Evolutionary conservation across 2,797 vertebrate genomes (phyloP).

Genomic region (Urosaurus nigricauda): DNA sequence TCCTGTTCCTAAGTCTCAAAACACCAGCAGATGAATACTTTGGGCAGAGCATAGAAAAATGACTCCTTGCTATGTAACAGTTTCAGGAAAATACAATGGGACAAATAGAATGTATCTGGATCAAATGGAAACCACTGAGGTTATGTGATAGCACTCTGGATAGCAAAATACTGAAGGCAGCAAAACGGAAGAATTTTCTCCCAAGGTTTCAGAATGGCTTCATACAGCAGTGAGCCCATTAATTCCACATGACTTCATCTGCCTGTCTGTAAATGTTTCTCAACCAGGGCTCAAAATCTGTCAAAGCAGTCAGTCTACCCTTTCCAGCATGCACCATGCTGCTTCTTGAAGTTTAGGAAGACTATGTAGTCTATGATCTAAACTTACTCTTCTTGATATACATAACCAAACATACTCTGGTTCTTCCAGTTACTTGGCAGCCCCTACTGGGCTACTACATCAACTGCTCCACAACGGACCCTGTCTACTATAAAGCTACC

Average conservation of each 20-base stretch:
- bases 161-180: neutral
- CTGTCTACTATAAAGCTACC: neutral
- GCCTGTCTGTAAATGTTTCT: neutral
- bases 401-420: too few relatives aligned
- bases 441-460: neutral
- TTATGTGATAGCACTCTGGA: neutral
- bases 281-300: neutral
- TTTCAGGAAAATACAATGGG: neutral
- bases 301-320: neutral
- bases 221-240: neutral
- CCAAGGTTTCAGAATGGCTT: neutral
- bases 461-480: neutral
- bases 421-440: too few relatives aligned
- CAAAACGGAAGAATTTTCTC: neutral
- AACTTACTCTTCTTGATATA: too few relatives aligned
- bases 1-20: neutral
- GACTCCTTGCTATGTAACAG: neutral
- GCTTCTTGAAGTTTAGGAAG: neutral
- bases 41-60: neutral
- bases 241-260: neutral
- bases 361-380: too few relatives aligned
- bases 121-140: neutral
- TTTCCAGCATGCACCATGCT: neutral
- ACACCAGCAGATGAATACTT: neutral
- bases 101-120: neutral